Evolutionary conservation across 2,888 invertebrate genomes (phyloP).

Genomic region (Diarsia rubi): DNA sequence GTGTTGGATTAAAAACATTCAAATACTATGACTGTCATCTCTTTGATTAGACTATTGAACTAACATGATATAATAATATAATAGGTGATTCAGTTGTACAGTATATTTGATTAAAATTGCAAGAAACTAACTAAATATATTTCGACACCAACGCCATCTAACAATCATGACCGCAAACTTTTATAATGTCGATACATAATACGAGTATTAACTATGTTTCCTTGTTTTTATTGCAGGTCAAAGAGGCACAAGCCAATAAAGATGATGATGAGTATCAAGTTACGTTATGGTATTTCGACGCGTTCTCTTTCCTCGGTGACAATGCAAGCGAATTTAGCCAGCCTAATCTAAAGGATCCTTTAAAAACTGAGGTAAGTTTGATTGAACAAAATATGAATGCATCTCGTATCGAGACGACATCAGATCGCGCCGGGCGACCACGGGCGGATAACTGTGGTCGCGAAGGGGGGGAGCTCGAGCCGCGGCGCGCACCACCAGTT

Average conservation of each 20-base stretch:
- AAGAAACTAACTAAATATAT: not conserved
- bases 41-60: not conserved
- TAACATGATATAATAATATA: not conserved
- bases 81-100: not conserved
- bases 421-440: no score
- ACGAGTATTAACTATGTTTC: not conserved
- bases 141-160: constrained; percentile 1
- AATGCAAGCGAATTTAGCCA: constrained; percentile 15
- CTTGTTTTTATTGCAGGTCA: constrained; percentile 8
- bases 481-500: no score
- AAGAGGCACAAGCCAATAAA: constrained; percentile 1
- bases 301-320: constrained; percentile 39
- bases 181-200: not conserved
- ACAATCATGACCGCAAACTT: not conserved
- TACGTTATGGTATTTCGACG: constrained; percentile 36
- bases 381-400: not conserved
- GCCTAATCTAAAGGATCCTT: not conserved
- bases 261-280: not conserved
- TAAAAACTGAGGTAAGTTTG: constrained; percentile 39
- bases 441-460: no score
- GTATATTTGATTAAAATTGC: not conserved
- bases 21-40: no score
- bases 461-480: no score
- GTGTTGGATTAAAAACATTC: not conserved
- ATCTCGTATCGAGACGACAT: not conserved